phyloP scores from a whole-genome alignment of 2,888 invertebrate genomes.

The Panopea generosa region DNA sequence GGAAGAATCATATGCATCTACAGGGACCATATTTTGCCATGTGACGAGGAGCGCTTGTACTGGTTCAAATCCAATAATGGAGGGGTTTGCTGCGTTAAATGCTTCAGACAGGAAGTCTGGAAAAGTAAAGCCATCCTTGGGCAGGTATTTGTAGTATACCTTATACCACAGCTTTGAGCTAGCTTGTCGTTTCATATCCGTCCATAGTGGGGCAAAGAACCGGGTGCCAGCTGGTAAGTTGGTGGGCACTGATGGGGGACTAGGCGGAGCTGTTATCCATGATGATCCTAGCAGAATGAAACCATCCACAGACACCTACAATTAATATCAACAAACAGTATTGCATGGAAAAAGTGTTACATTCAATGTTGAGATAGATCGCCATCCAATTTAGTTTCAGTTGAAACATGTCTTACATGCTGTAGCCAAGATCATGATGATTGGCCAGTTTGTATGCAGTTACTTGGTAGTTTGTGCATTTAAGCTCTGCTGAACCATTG shows the following conservation, averaged over 20 bases:
- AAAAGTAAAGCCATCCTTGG: conserved; percentile 11
- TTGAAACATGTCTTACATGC: too few relatives aligned
- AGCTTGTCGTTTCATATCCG: conserved; percentile 23
- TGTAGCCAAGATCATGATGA: too few relatives aligned
- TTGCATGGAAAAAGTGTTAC: too few relatives aligned
- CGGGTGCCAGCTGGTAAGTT: not conserved
- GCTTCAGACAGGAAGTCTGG: conserved; percentile 7
- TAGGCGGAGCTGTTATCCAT: conserved; percentile 37
- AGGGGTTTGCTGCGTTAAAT: not conserved
- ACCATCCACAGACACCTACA: conserved; percentile 43
- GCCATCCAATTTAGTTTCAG: too few relatives aligned
- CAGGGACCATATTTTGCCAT: conserved; percentile 44
- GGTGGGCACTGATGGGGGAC: conserved; percentile 15
- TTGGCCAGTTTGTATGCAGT: too few relatives aligned
- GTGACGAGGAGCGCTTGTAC: conserved; percentile 41
- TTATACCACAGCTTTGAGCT: conserved; percentile 36
- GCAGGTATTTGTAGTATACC: conserved; percentile 31
- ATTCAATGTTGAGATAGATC: too few relatives aligned
- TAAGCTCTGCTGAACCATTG: too few relatives aligned
- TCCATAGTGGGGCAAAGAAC: conserved; percentile 44
- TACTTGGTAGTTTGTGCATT: too few relatives aligned
- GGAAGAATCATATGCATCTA: conserved; percentile 1
- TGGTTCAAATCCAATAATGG: not conserved
- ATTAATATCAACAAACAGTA: conserved; percentile 4
- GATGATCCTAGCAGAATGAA: conserved; percentile 32